These are phyloP conservation scores for Lucifuga dentata DNA, from an alignment of 2,113 vertebrate genomes.

Conservation along the genomic window DNA sequence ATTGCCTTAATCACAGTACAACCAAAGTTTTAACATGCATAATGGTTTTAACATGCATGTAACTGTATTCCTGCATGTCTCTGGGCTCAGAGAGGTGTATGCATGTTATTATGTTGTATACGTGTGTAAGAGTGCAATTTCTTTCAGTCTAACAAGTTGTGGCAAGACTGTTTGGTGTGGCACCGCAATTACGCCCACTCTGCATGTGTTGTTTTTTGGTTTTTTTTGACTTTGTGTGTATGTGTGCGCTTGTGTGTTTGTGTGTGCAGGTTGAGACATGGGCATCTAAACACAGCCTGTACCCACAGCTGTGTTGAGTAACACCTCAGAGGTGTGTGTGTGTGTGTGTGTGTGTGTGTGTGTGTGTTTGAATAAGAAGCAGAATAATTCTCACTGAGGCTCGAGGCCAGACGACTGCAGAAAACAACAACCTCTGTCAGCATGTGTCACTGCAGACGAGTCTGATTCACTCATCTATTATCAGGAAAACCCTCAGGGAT, in stretches of 20 bases:
- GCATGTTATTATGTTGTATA: conserved; percentile 37
- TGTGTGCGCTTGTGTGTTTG: conserved; percentile 14
- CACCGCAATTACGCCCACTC: conserved; percentile 55
- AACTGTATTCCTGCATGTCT: background rate
- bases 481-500: conserved; percentile 6
- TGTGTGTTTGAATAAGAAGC: background rate
- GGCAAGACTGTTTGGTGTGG: conserved; percentile 65
- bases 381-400: conserved; percentile 32
- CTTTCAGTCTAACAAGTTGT: conserved; percentile 61
- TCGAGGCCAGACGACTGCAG: conserved; percentile 43
- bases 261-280: conserved; percentile 76
- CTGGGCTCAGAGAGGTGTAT: conserved; percentile 24
- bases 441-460: conserved; percentile 56
- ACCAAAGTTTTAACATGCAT: no score
- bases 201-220: conserved; percentile 30
- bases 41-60: no score
- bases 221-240: conserved; percentile 45
- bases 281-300: conserved; percentile 76
- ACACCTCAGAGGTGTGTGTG: conserved; percentile 46
- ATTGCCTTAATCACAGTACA: no score
- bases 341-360: conserved; percentile 12
- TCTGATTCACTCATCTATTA: conserved; percentile 53
- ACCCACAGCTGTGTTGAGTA: conserved; percentile 74
- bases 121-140: conserved; percentile 37
- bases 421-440: conserved; percentile 63